Conservation (phyloP, 2,113 vertebrate genomes). For the Cyprinus carpio region DNA sequence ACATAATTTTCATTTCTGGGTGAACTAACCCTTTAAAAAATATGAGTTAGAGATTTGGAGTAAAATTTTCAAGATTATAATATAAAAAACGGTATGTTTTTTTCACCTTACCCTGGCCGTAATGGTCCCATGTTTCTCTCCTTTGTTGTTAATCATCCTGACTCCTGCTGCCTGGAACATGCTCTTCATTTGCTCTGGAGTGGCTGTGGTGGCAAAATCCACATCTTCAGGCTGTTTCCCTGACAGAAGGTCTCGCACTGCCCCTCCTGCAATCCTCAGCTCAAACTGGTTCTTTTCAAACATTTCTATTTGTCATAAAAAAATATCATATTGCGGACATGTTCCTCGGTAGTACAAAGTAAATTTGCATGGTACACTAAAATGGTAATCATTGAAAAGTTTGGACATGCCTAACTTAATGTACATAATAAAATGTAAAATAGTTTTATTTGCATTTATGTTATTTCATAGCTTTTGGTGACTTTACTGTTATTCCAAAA, state of each 20-base stretch:
- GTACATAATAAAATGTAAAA: background rate
- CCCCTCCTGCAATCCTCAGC: constrained; percentile 93
- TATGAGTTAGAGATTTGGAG: background rate
- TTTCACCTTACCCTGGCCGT: constrained; percentile 85
- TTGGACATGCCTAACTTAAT: background rate
- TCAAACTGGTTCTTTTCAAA: constrained; percentile 87
- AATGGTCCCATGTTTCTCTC: constrained; percentile 94
- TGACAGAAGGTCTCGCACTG: constrained; percentile 88
- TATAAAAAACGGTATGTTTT: background rate
- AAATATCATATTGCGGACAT: background rate
- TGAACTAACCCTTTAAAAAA: too few relatives aligned
- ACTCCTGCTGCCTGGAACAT: constrained; percentile 87
- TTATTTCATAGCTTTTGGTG: background rate
- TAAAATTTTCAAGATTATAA: background rate
- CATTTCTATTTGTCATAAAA: constrained; percentile 73
- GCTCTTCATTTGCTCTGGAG: constrained; percentile 89
- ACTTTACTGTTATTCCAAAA: background rate
- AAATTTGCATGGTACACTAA: background rate
- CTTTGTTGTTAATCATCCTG: constrained; percentile 95
- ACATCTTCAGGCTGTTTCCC: constrained; percentile 89
- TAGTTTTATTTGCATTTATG: background rate
- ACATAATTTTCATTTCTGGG: too few relatives aligned
- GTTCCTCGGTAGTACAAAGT: background rate
- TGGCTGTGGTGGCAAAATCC: constrained; percentile 95
- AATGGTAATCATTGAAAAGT: background rate